These are phyloP conservation scores for Dicyrtoma fusca DNA, from an alignment of 2,888 invertebrate species.

Conservation along the genomic window DNA sequence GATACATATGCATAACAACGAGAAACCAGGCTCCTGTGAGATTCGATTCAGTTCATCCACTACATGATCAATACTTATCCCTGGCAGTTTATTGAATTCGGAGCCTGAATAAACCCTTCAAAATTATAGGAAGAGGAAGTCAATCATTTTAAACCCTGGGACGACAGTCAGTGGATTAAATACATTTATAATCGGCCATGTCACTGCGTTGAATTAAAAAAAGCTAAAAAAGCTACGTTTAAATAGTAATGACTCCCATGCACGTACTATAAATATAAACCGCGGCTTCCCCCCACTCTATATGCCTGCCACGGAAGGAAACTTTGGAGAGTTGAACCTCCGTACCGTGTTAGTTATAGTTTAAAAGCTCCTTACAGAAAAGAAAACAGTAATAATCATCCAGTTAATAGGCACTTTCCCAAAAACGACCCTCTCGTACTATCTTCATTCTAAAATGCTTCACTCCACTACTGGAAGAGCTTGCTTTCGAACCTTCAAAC, in stretches of 20 bases:
- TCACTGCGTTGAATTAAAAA: too few species aligned
- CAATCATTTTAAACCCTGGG: too few species aligned
- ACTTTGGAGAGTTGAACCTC: background rate
- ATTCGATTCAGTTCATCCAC: too few species aligned
- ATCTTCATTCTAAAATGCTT: conserved; percentile 4
- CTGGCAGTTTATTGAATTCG: too few species aligned
- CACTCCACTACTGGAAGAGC: background rate
- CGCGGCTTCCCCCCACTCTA: background rate
- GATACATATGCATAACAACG: too few species aligned
- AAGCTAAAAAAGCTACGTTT: too few species aligned
- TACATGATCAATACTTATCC: too few species aligned
- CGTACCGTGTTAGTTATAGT: conserved; percentile 15
- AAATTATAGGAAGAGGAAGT: too few species aligned
- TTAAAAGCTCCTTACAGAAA: conserved; percentile 14
- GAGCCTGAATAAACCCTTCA: too few species aligned
- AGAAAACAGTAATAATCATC: conserved; percentile 39
- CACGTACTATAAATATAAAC: conserved; percentile 1
- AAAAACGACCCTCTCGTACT: conserved; percentile 29
- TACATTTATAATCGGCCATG: too few species aligned
- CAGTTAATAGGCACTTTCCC: conserved; percentile 28
- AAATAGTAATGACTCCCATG: background rate
- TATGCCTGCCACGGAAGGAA: background rate
- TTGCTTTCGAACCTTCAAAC: background rate
- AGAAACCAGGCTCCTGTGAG: too few species aligned
- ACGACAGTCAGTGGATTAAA: too few species aligned